A percentile compares a stretch with the other conserved stretches of the same genome.
These are phyloP conservation scores for Scomberomorus guttatus DNA, from an alignment of 2,797 vertebrate species.

Conservation along the genomic window DNA sequence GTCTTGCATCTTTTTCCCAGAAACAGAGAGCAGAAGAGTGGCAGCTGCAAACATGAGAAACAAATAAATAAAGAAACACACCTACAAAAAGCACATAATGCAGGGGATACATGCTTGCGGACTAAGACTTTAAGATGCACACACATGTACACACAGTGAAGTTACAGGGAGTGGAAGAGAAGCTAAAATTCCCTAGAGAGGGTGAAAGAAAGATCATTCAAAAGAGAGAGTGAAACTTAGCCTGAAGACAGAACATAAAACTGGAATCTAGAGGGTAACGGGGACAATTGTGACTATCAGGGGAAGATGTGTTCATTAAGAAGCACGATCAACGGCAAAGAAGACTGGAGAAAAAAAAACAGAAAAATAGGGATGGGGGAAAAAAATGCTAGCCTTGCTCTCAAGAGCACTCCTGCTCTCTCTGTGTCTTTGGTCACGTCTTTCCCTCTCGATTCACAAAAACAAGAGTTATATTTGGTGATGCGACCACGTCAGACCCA, in stretches of 20 bases:
- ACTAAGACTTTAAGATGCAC: constrained; percentile 11
- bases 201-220: constrained; percentile 18
- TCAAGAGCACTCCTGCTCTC: constrained; percentile 50
- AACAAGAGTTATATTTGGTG: constrained; percentile 77
- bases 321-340: constrained; percentile 25
- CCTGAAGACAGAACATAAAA: constrained; percentile 43
- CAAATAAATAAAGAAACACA: constrained; percentile 29
- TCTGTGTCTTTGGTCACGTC: constrained; percentile 44
- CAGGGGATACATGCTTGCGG: constrained; percentile 23
- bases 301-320: constrained; percentile 50
- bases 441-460: constrained; percentile 72
- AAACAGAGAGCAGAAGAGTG: constrained; percentile 30
- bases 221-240: constrained; percentile 32
- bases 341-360: not conserved
- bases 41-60: constrained; percentile 27
- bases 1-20: constrained; percentile 36
- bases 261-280: constrained; percentile 17
- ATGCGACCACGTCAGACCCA: constrained; percentile 60
- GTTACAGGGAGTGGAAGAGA: constrained; percentile 15
- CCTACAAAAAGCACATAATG: constrained; percentile 28
- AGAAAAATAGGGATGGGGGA: not conserved
- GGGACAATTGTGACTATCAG: constrained; percentile 37
- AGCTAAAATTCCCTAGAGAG: constrained; percentile 22
- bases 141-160: not conserved
- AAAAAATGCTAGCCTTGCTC: constrained; percentile 16